These are phyloP conservation scores for Cynocephalus volans DNA, from an alignment of 2,113 vertebrate genomes.

Conservation along the genomic window DNA sequence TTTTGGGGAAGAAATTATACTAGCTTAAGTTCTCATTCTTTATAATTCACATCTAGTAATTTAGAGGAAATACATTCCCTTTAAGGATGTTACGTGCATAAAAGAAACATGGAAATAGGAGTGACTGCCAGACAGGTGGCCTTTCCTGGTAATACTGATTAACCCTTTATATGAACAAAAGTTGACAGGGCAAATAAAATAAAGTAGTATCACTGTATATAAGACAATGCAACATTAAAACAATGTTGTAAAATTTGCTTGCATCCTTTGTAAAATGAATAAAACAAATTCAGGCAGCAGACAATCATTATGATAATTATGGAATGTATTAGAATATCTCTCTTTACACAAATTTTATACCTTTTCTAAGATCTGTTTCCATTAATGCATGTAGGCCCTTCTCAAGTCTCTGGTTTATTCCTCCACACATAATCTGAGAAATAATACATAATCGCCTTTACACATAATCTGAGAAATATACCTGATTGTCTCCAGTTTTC, in stretches of 20 bases:
- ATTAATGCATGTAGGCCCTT: background rate
- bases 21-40: constrained; percentile 20
- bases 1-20: background rate
- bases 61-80: background rate
- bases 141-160: background rate
- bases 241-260: background rate
- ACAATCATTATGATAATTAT: background rate
- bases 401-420: background rate
- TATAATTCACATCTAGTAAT: background rate
- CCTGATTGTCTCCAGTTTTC: background rate
- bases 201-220: background rate
- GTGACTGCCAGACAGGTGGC: background rate
- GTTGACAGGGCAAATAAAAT: background rate
- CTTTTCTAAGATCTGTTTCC: background rate
- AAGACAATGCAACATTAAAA: background rate
- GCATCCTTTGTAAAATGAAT: background rate
- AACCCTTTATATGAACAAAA: constrained; percentile 19
- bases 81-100: background rate
- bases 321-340: background rate
- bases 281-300: background rate
- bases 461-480: background rate
- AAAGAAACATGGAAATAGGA: constrained; percentile 7
- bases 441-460: background rate
- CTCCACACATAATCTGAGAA: background rate
- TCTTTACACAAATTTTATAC: background rate